A percentile compares a stretch with the other conserved stretches of the same genome.
phyloP scores from a whole-genome alignment of 2,888 invertebrate species.

The Agrilus biguttatus region DNA sequence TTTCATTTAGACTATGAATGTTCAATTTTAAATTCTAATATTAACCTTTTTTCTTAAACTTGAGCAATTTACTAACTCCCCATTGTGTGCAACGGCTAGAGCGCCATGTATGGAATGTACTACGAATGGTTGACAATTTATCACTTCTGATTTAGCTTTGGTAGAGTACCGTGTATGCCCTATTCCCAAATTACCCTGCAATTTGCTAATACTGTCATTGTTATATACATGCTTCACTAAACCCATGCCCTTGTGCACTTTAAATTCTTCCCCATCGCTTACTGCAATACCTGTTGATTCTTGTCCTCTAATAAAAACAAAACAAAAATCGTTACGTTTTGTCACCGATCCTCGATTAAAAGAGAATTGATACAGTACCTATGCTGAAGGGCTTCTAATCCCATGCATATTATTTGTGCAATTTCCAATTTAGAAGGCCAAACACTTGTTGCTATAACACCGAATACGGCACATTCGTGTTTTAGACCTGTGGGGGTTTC shows the following conservation, averaged over 20 bases:
- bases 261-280: constrained; percentile 70
- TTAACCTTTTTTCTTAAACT: constrained; percentile 70
- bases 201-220: constrained; percentile 70
- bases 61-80: constrained; percentile 88
- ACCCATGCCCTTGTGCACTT: constrained; percentile 87
- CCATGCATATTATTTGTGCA: constrained; percentile 79
- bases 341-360: background rate
- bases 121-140: constrained; percentile 96
- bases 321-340: constrained; percentile 2
- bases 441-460: constrained; percentile 73
- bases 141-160: constrained; percentile 83
- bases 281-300: constrained; percentile 97
- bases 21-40: background rate
- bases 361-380: constrained; percentile 36
- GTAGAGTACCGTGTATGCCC: constrained; percentile 97
- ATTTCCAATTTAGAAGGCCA: constrained; percentile 72
- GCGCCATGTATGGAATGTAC: constrained; percentile 94
- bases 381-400: constrained; percentile 84
- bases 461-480: constrained; percentile 91
- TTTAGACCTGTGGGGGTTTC: constrained; percentile 33
- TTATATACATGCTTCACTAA: constrained; percentile 87
- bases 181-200: constrained; percentile 82
- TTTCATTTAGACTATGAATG: background rate
- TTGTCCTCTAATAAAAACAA: constrained; percentile 60
- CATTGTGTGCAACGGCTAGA: constrained; percentile 93